Evolutionary conservation across 2,888 invertebrate species (phyloP).

Genomic region (Megamerina dolium): DNA sequence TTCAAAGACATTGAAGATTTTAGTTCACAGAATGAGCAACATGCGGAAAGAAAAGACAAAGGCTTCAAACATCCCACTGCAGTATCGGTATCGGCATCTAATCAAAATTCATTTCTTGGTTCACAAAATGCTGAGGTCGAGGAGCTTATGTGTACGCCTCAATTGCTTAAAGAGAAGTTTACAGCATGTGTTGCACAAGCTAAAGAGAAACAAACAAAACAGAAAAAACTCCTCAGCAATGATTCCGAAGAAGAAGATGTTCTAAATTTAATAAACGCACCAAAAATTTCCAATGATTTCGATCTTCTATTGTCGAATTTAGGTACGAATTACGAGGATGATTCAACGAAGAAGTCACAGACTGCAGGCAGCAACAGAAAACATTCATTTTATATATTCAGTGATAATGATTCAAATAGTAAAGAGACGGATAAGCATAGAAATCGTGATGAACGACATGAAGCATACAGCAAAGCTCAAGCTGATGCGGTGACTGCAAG

Average conservation of each 20-base stretch:
- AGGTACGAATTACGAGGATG: too few relatives aligned
- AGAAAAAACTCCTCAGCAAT: slow-evolving; percentile 17
- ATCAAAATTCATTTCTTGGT: slow-evolving; percentile 2
- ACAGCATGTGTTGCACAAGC: too few relatives aligned
- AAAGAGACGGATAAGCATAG: slow-evolving; percentile 7
- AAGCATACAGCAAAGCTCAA: slow-evolving; percentile 13
- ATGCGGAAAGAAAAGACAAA: too few relatives aligned
- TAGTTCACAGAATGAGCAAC: slow-evolving; percentile 8
- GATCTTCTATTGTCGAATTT: slow-evolving; percentile 22
- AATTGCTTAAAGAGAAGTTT: slow-evolving; percentile 20
- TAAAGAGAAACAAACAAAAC: too few relatives aligned
- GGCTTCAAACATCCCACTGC: too few relatives aligned
- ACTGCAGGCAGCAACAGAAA: too few relatives aligned
- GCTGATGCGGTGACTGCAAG: not conserved
- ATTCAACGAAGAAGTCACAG: too few relatives aligned
- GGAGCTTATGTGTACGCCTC: slow-evolving; percentile 23
- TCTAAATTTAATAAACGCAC: slow-evolving; percentile 17
- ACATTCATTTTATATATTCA: too few relatives aligned
- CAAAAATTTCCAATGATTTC: slow-evolving; percentile 21
- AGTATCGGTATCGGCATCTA: too few relatives aligned
- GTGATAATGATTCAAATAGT: not conserved
- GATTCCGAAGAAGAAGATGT: slow-evolving; percentile 20
- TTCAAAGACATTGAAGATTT: slow-evolving; percentile 12
- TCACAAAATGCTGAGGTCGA: slow-evolving; percentile 17
- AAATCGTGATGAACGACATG: slow-evolving; percentile 18